Evolutionary conservation across 1,140 invertebrate genomes (phyloP), one percentile per base, ranked within the genome.

Genomic region (Phymorhynchus buccinoides): DNA sequence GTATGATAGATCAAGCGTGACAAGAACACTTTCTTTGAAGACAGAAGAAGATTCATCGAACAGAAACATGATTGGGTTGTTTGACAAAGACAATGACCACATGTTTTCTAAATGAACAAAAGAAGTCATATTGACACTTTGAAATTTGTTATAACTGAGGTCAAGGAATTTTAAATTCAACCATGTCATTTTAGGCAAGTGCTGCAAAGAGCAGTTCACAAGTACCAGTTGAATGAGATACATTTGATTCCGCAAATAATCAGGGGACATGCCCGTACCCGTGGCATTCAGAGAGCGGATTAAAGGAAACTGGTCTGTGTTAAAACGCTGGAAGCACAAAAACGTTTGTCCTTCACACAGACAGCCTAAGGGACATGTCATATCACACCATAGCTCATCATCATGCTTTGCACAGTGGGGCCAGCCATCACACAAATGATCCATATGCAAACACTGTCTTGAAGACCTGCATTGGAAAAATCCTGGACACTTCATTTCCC

Each of bases 361-460:
- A 16, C 79, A 80, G n/a, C 22, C n/a, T 7, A 35, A 6, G 27
- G 79, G 79, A 56, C 79, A 80, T 0, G 6, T 32, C 3, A 80
- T 14, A 37, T 80, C n/a, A 56, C 79, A 80, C 12, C 42, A 62
- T 30, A n/a, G 18, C 48, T 80, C 79, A 42, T 80, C 79, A 44
- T 80, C 79, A 9, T 62, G 79, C 35, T 80, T n/a, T 6, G 44
- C 27, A 35, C 79, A 80, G n/a, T 80, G 79, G n/a, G 35, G n/a
- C 44, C 32, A 2, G n/a, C 48, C 48, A n/a, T 62, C 48, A 37
- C 79, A 80, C 30, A 80, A 1, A 48, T 80, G 79, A 7, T 48
- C n/a, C n/a, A n/a, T n/a, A 56, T 80, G 44, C n/a, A 80, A 30
- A 32, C 79, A 80, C 3, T 62, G 30, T n/a, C 12, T 32, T 27